phyloP scores from a whole-genome alignment of 1,140 invertebrate species.

The Aphaenogaster ashmeadi region DNA sequence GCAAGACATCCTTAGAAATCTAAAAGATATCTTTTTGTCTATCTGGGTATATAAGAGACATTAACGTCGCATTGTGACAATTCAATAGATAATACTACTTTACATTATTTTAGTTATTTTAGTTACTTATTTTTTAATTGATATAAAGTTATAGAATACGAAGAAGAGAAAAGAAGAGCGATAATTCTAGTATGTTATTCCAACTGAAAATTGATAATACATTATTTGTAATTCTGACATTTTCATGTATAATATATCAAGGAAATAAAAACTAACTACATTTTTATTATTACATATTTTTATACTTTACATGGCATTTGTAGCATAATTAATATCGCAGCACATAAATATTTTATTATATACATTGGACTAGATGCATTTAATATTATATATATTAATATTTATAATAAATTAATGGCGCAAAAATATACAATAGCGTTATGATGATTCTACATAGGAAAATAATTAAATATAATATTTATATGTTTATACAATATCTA shows the following conservation, averaged over 20 bases:
- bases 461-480: not conserved
- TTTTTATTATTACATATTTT: not conserved
- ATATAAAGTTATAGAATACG: not conserved
- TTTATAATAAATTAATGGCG: slow-evolving; percentile 68
- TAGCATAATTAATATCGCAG: not conserved
- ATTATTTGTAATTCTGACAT: not conserved
- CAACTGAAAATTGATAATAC: not conserved
- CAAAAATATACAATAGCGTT: slow-evolving; percentile 27
- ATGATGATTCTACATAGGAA: not conserved
- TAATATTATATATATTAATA: slow-evolving; percentile 28
- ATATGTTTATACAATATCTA: not conserved
- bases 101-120: too few species aligned
- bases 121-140: too few species aligned
- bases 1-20: too few species aligned
- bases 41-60: too few species aligned
- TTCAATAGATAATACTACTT: too few species aligned
- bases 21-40: too few species aligned
- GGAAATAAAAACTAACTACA: not conserved
- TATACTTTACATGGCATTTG: slow-evolving; percentile 39
- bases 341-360: slow-evolving; percentile 59
- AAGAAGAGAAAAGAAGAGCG: not conserved
- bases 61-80: too few species aligned
- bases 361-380: slow-evolving; percentile 82
- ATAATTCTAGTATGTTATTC: not conserved
- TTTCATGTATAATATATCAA: not conserved